phyloP scores from a whole-genome alignment of 2,797 vertebrate genomes.

The Sphenodon punctatus region DNA sequence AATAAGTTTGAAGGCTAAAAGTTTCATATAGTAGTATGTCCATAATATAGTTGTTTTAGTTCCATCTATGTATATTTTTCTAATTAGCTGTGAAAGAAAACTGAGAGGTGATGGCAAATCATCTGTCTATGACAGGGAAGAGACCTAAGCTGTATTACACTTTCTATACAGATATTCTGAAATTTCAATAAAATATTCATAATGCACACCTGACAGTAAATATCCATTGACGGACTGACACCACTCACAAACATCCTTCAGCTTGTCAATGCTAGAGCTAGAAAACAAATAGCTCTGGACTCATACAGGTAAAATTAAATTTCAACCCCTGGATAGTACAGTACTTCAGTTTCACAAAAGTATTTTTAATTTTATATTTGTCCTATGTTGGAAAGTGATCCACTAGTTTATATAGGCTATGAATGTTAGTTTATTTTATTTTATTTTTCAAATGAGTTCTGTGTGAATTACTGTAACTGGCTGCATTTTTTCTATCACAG shows the following conservation, averaged over 20 bases:
- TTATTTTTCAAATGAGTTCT: slow-evolving; percentile 66
- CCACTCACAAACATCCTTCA: not conserved
- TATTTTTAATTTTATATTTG: slow-evolving; percentile 73
- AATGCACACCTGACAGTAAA: not conserved
- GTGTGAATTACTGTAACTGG: slow-evolving; percentile 61
- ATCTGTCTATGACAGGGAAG: not conserved
- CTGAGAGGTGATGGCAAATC: not conserved
- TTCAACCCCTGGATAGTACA: slow-evolving; percentile 74
- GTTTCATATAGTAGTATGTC: slow-evolving; percentile 7
- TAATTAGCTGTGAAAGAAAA: slow-evolving; percentile 37
- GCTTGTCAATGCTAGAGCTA: slow-evolving; percentile 38
- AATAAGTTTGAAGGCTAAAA: slow-evolving; percentile 21
- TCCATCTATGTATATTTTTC: slow-evolving; percentile 34
- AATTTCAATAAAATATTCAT: slow-evolving; percentile 6
- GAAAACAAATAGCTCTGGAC: slow-evolving; percentile 20
- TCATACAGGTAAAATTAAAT: slow-evolving; percentile 55
- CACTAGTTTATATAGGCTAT: slow-evolving; percentile 65
- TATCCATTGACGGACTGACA: not conserved
- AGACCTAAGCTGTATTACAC: not conserved
- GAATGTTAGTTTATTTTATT: slow-evolving; percentile 69
- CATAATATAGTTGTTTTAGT: slow-evolving; percentile 36
- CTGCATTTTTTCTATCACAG: slow-evolving; percentile 77
- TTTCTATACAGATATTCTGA: slow-evolving; percentile 13
- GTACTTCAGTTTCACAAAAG: slow-evolving; percentile 62
- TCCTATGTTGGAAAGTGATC: slow-evolving; percentile 54